Evolutionary conservation across 2,888 invertebrate genomes (phyloP), one percentile per base, ranked within the genome.

Genomic region (Pterobdella sp.): DNA sequence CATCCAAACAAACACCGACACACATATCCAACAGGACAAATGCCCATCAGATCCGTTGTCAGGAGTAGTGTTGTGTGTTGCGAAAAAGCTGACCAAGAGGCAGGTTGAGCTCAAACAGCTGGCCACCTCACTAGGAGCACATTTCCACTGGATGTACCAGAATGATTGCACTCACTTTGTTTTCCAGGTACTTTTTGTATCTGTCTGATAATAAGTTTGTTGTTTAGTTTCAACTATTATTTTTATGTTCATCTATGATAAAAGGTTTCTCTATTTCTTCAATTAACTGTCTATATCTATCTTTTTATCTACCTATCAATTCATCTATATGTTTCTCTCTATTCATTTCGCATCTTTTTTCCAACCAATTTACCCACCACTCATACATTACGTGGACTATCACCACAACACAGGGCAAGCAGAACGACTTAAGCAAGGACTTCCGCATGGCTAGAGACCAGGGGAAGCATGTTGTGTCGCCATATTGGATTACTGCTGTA

Each of bases 151-250:
- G 83, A 80, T 78, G 4, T 83, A 82, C 75, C 82, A 82, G 73
- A 75, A 73, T n/a, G 77, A 80, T 14, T 84, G 83, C 72, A 85
- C 85, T 18, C 85, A 85, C 77, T 83, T 82, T 78, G 80, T 85
- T 22, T 83, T 82, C 75, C 80, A 82, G 81, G 83, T 82, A 29
- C n/a, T 3, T 29, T n/a, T 1, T 3, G 3, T 31, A 73, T 68
- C 67, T 71, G 4, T n/a, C n/a, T n/a, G n/a, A n/a, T n/a, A n/a
- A n/a, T n/a, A n/a, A n/a, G n/a, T n/a, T n/a, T n/a, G n/a, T n/a
- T n/a, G n/a, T n/a, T n/a, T n/a, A n/a, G n/a, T n/a, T n/a, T n/a
- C n/a, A n/a, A n/a, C n/a, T n/a, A n/a, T n/a, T n/a, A n/a, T n/a
- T n/a, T n/a, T n/a, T n/a, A n/a, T n/a, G n/a, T n/a, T n/a, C n/a